Base-by-base conservation (phyloP, 2,113 vertebrate genomes). In the Xyrauchen texanus region DNA sequence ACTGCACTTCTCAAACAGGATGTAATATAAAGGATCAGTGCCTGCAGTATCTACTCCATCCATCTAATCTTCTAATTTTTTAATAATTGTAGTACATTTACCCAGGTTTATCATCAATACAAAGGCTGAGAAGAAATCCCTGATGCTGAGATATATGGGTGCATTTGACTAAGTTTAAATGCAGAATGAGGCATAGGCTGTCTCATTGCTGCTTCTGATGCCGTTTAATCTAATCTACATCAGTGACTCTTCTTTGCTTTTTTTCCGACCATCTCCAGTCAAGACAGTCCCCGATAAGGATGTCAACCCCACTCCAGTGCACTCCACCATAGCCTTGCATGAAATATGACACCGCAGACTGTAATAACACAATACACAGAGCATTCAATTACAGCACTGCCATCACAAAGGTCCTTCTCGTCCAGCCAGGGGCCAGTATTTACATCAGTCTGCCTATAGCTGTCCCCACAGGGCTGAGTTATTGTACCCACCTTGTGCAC, bases 321-420 rank as follows among this genome's bases (percentile, higher is more conserved):
- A 72, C 76, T 68, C 55, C 7, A 10, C 58, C 53, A 58, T 55
- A 76, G 73, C 68, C 78, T 73, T 72, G 60, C 78, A 82, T 83
- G 81, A 85, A 81, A 81, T 81, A 83, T 83, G 84, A 85, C 70
- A 72, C 76, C 58, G 79, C 79, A 79, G 76, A 46, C 66, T 73
- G 72, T 83, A 83, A 85, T 85, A 85, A 83, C 82, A 81, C 79
- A 83, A 81, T 74, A 83, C 60, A 81, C 61, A 79, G 76, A 81
- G 84, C 84, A 79, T 83, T 85, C 84, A 83, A 85, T 85, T 85
- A 83, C 81, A 72, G 69, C 67, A 60, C 79, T 83, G 84, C 76
- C 84, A 83, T 78, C 74, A 69, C 79, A 81, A 85, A 85, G 84
- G 84, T 85, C 84, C 68, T 81, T 81, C 77, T 85, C 78, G 7